Conservation (phyloP, 2,113 vertebrate genomes). For the Calidris pygmaea region DNA sequence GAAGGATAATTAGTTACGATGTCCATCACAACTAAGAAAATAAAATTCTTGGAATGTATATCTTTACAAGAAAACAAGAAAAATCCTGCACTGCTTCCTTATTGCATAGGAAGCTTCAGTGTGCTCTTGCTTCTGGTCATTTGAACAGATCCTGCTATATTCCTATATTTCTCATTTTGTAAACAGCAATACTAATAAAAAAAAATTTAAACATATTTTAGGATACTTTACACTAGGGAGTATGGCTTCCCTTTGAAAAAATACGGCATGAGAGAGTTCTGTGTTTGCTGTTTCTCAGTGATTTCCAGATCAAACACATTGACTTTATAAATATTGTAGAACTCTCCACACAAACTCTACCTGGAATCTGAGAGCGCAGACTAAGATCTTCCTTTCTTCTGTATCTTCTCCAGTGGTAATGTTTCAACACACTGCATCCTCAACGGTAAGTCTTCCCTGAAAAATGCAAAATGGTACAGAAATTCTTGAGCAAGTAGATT, state of each 20-base stretch:
- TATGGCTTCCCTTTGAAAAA: not conserved
- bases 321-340: constrained; percentile 48
- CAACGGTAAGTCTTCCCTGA: not conserved
- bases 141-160: not conserved
- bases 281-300: constrained; percentile 8
- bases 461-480: not conserved
- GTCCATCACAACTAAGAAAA: not conserved
- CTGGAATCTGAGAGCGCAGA: not conserved
- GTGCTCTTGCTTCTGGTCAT: not conserved
- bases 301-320: constrained; percentile 5
- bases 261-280: not conserved
- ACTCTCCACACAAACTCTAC: not conserved
- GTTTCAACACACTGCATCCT: not conserved
- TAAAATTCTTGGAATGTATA: not conserved
- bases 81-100: not conserved
- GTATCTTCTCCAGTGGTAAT: not conserved
- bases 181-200: not conserved
- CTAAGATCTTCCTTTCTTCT: not conserved
- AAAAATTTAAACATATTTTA: not conserved
- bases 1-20: not conserved
- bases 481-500: not conserved
- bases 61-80: not conserved
- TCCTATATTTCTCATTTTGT: not conserved
- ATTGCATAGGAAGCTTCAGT: not conserved
- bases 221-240: not conserved